Conservation (phyloP, 2,797 vertebrate species). For the Leucoraja ocellata region DNA sequence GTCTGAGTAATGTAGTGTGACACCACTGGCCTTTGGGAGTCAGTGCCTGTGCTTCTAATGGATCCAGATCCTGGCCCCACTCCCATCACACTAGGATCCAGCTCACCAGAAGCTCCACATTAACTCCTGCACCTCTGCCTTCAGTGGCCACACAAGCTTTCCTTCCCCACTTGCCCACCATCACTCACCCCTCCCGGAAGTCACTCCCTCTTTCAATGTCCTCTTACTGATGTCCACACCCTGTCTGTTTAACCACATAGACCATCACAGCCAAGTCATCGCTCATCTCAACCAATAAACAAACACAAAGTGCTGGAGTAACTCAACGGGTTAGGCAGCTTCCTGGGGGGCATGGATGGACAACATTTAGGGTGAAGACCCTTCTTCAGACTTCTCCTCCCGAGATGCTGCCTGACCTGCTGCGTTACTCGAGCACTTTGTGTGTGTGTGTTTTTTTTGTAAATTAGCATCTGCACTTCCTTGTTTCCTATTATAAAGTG, state of each 20-base stretch:
- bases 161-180: not conserved
- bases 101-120: not conserved
- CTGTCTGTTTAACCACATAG: not conserved
- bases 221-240: not conserved
- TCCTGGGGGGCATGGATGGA: too few relatives aligned
- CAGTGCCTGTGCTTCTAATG: not conserved
- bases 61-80: not conserved
- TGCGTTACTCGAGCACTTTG: too few relatives aligned
- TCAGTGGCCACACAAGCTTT: not conserved
- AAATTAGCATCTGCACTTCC: too few relatives aligned
- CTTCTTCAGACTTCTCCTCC: too few relatives aligned
- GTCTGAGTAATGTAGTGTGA: not conserved
- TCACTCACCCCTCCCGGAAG: not conserved
- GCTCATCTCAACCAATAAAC: too few relatives aligned
- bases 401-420: too few relatives aligned
- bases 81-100: not conserved
- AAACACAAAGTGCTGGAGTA: too few relatives aligned
- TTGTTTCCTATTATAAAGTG: too few relatives aligned
- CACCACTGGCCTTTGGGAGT: constrained; percentile 5
- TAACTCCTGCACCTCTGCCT: not conserved
- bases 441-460: too few relatives aligned
- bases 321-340: too few relatives aligned
- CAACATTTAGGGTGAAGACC: too few relatives aligned
- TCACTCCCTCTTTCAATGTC: not conserved
- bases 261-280: not conserved